Percentiles rank a stretch among this genome's conserved stretches.
These are phyloP conservation scores for Diarsia rubi DNA, from an alignment of 2,888 invertebrate species.

Conservation along the genomic window DNA sequence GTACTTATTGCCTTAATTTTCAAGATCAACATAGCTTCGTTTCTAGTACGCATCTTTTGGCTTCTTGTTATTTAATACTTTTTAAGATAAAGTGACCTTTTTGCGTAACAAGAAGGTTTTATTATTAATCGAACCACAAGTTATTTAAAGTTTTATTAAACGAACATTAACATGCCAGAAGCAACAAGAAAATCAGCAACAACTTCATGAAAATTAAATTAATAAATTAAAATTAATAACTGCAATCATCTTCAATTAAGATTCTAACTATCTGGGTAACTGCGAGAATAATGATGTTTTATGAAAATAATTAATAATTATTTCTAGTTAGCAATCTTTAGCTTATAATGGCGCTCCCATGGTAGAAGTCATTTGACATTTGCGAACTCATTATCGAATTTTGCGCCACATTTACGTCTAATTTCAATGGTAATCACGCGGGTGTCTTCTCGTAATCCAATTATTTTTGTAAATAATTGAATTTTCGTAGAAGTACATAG, in stretches of 20 bases:
- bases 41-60: background rate
- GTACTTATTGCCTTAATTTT: background rate
- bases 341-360: slow-evolving; percentile 22
- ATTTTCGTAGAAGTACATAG: slow-evolving; percentile 14
- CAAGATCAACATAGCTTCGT: background rate
- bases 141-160: background rate
- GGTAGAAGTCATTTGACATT: slow-evolving; percentile 29
- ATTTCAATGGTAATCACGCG: slow-evolving; percentile 16
- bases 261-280: slow-evolving; percentile 33
- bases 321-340: slow-evolving; percentile 22
- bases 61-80: background rate
- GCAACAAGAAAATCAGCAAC: slow-evolving; percentile 26
- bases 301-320: slow-evolving; percentile 49
- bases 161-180: slow-evolving; percentile 11
- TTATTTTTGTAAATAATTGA: slow-evolving; percentile 30
- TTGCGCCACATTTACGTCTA: slow-evolving; percentile 8
- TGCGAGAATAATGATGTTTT: slow-evolving; percentile 23
- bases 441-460: slow-evolving; percentile 7
- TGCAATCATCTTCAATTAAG: slow-evolving; percentile 51
- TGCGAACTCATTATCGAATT: slow-evolving; percentile 11
- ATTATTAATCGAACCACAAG: background rate
- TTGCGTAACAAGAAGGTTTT: background rate
- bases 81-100: background rate
- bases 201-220: slow-evolving; percentile 29
- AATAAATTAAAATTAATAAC: slow-evolving; percentile 55